Conservation (phyloP, 2,113 vertebrate genomes). For the Anthoscopus minutus region DNA sequence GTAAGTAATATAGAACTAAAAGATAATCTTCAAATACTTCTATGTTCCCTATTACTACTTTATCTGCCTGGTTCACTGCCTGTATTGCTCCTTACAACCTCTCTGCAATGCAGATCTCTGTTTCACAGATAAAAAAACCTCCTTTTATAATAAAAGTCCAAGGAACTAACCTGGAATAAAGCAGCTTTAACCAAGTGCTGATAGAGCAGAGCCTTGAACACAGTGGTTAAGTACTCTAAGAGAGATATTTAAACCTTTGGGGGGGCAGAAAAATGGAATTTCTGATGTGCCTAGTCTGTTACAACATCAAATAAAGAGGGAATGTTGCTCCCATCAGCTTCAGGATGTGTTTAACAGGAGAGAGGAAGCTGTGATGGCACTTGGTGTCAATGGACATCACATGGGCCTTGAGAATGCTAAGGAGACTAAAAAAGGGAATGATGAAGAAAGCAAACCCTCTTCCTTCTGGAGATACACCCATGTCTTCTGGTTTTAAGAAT, state of each 20-base stretch:
- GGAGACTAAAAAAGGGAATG: background rate
- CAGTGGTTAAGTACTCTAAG: background rate
- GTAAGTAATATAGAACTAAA: background rate
- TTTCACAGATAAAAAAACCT: background rate
- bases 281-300: background rate
- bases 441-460: background rate
- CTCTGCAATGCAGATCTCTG: background rate
- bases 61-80: background rate
- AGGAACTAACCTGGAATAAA: background rate
- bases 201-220: background rate
- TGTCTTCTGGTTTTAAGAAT: background rate
- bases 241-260: background rate
- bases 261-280: background rate
- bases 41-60: background rate
- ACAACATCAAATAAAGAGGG: background rate
- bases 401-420: background rate
- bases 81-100: background rate
- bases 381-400: rapidly evolving
- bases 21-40: conserved; percentile 23
- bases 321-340: background rate
- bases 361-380: background rate
- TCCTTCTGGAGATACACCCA: background rate
- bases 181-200: background rate
- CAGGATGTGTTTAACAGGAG: background rate
- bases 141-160: background rate